Evolutionary conservation across 2,888 invertebrate genomes (phyloP).

Genomic region (Sisyra nigra): DNA sequence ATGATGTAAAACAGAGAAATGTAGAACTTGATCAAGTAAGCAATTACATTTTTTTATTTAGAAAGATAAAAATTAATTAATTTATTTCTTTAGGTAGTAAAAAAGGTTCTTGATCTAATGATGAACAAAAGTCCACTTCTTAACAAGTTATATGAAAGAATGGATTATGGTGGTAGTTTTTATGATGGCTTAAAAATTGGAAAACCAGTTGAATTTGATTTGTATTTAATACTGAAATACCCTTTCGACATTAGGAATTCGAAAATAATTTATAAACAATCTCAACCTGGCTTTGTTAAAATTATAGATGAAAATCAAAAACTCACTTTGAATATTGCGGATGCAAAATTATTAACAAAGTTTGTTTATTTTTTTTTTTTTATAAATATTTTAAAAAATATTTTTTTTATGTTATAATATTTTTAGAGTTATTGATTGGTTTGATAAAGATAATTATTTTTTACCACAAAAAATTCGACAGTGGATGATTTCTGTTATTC

Average conservation of each 20-base stretch:
- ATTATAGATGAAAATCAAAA: neutral
- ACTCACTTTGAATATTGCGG: neutral
- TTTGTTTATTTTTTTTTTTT: neutral
- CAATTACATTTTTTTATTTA: too few relatives aligned
- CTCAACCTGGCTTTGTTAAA: neutral
- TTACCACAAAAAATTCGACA: constrained; percentile 2
- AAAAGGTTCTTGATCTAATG: neutral
- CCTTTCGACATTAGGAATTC: neutral
- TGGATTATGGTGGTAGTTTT: neutral
- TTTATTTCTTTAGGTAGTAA: neutral
- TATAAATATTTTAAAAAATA: neutral
- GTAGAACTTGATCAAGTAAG: too few relatives aligned
- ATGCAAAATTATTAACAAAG: neutral
- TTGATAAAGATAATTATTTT: neutral
- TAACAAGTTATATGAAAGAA: neutral
- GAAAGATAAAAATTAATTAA: too few relatives aligned
- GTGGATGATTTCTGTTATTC: neutral
- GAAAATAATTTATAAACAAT: neutral
- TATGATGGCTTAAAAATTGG: constrained; percentile 5
- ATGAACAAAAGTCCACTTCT: neutral
- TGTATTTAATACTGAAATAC: neutral
- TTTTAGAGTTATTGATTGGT: constrained; percentile 1
- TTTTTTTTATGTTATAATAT: neutral
- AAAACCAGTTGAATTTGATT: constrained; percentile 1
- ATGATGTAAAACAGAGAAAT: too few relatives aligned